These are phyloP conservation scores for Mobula birostris DNA, from an alignment of 2,113 vertebrate genomes.

Conservation along the genomic window DNA sequence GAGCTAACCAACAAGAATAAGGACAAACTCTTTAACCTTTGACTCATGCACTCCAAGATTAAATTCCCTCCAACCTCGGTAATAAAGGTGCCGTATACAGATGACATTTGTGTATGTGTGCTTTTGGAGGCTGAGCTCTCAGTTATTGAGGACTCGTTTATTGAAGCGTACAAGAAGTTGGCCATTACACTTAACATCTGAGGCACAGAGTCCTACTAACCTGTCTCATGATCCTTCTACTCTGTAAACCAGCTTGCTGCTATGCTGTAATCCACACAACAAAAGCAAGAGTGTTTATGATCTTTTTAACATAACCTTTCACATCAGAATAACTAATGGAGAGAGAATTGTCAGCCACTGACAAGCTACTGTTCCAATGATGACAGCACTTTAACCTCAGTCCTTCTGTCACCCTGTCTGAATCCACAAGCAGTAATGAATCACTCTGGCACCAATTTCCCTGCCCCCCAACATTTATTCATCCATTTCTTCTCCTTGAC, in stretches of 20 bases:
- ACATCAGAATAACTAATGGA: neutral
- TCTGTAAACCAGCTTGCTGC: neutral
- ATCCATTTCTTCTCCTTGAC: constrained; percentile 9
- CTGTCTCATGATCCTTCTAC: neutral
- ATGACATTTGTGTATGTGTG: too few species aligned
- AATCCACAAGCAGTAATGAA: constrained; percentile 19
- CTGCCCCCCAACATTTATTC: neutral
- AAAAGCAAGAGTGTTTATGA: neutral
- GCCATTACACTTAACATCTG: too few species aligned
- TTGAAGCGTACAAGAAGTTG: too few species aligned
- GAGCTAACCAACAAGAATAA: too few species aligned
- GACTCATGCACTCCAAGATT: too few species aligned
- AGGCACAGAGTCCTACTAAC: too few species aligned
- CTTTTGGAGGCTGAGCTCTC: too few species aligned
- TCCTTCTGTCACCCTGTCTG: neutral
- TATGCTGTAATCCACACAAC: neutral
- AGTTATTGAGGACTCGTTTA: too few species aligned
- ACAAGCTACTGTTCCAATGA: neutral
- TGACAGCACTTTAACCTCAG: constrained; percentile 1
- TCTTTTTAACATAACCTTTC: neutral
- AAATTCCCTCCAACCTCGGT: too few species aligned
- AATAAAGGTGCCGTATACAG: too few species aligned
- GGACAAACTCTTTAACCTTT: too few species aligned
- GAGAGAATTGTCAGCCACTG: neutral
- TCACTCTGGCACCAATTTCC: neutral